Conservation (phyloP, 2,888 invertebrate species). For the Folsomia candida region DNA sequence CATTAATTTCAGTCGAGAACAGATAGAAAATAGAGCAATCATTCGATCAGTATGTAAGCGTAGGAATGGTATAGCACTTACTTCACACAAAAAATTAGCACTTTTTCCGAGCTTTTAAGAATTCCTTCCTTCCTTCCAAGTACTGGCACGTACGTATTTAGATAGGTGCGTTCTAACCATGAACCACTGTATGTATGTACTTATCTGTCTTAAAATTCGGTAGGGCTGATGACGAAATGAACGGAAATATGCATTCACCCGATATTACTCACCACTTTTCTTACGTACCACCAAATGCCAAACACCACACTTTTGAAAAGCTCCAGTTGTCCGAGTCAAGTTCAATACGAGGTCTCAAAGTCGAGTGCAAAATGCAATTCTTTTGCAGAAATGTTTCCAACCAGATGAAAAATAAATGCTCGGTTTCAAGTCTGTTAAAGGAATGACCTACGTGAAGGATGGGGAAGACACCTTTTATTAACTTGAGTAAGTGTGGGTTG, state of each 20-base stretch:
- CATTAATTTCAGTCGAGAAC: too few relatives aligned
- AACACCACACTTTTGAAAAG: too few relatives aligned
- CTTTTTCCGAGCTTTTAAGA: not conserved
- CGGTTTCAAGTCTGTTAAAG: not conserved
- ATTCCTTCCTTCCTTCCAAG: not conserved
- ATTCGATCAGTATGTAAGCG: not conserved
- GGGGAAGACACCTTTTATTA: slow-evolving; percentile 2
- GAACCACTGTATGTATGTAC: too few relatives aligned
- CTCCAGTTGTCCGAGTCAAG: not conserved
- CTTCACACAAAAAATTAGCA: not conserved
- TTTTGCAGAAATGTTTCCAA: not conserved
- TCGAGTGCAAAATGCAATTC: not conserved
- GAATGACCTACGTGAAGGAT: slow-evolving; percentile 20
- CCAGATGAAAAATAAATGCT: too few relatives aligned
- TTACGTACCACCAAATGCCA: not conserved
- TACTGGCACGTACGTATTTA: not conserved
- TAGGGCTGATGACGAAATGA: not conserved
- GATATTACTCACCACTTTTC: too few relatives aligned
- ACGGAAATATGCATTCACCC: not conserved
- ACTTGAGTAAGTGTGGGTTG: slow-evolving; percentile 4
- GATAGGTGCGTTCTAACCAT: too few relatives aligned
- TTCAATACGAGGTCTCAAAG: not conserved
- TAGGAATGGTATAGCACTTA: not conserved
- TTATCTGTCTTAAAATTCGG: not conserved
- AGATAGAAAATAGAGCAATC: not conserved